Evolutionary conservation across 2,797 vertebrate species (phyloP), one percentile per base, ranked within the genome.

Genomic region (Merluccius polli): DNA sequence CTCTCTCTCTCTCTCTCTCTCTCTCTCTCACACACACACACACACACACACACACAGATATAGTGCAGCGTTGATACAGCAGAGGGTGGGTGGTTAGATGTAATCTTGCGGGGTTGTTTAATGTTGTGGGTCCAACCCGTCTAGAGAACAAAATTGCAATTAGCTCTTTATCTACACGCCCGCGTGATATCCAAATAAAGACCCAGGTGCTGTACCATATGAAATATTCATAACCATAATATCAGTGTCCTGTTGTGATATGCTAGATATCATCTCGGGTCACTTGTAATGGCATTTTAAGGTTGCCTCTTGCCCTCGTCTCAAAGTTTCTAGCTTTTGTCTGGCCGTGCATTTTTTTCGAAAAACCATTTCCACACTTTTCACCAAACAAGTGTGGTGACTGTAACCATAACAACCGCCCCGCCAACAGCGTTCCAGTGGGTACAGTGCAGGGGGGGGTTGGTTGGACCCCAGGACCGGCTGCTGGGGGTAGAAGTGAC

Each of bases 391-490:
- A 35, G 71, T 21, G 70, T 80, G 13, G 36, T 73, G 27, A 33
- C 11, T 73, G 84, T 77, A 63, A 27, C n/a, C 52, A n/a, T 11
- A 27, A 9, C 11, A 10, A 21, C 18, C 48, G 18, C 48, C 52
- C 84, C 75, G 80, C 77, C 75, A 77, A 83, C 77, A 85, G 81
- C 80, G 83, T 6, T 35, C 31, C 78, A 35, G 67, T 77, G 73
- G n/a, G n/a, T n/a, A n/a, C n/a, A n/a, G n/a, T 41, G 70, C 41
- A 30, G 81, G 76, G 75, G 77, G 76, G 82, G 82, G 79, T 48
- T 82, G 78, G 79, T 12, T 15, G 33, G 79, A 72, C 78, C n/a
- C 78, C 16, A n/a, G 38, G 80, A 84, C 82, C 75, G 82, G 84
- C 78, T n/a, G 79, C 27, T 18, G 69, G 70, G 77, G 79, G 71